phyloP scores from a whole-genome alignment of 2,797 vertebrate genomes.

The Crenichthys baileyi region DNA sequence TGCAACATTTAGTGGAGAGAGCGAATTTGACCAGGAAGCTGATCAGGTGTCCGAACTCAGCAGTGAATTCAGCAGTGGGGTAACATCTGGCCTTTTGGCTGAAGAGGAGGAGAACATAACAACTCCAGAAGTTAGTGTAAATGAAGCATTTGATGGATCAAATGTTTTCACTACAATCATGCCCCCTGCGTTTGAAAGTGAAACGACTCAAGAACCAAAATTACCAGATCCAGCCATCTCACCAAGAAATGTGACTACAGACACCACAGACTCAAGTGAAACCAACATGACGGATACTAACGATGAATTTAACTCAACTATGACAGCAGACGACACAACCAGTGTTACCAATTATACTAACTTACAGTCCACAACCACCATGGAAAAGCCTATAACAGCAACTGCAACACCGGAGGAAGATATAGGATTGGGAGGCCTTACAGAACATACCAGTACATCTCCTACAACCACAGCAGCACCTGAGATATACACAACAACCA shows the following conservation, averaged over 20 bases:
- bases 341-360: constrained; percentile 17
- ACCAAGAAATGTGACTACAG: not conserved
- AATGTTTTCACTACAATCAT: not conserved
- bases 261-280: constrained; percentile 6
- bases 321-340: constrained; percentile 11
- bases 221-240: not conserved
- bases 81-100: constrained; percentile 19
- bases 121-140: not conserved
- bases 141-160: constrained; percentile 8
- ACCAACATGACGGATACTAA: constrained; percentile 26
- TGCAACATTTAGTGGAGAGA: not conserved
- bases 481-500: not conserved
- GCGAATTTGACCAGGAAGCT: not conserved
- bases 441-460: not conserved
- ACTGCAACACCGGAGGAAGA: not conserved
- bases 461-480: constrained; percentile 15
- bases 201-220: constrained; percentile 2
- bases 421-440: not conserved
- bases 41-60: constrained; percentile 4
- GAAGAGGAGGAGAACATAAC: constrained; percentile 6
- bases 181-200: not conserved
- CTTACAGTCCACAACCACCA: constrained; percentile 28
- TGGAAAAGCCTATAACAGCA: not conserved
- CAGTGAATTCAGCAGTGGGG: constrained; percentile 14
- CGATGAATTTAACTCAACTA: constrained; percentile 15